A percentile compares a stretch with the other conserved stretches of the same genome.
Conservation (phyloP, 2,797 vertebrate species). For the Orientallactaga sibirica region DNA sequence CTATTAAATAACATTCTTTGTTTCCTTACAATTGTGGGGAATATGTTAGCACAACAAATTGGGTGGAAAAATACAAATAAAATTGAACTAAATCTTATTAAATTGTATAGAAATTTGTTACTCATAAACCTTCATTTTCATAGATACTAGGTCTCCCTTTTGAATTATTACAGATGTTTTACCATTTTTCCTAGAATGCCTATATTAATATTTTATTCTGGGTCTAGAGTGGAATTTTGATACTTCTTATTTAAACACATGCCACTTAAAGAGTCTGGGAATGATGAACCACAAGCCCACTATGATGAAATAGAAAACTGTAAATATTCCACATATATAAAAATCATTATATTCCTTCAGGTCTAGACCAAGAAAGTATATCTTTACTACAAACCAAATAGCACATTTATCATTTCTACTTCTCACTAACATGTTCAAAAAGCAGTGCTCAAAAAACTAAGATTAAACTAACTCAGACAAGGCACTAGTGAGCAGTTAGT, state of each 20-base stretch:
- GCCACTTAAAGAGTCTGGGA: not conserved
- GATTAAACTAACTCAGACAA: not conserved
- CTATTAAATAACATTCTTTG: not conserved
- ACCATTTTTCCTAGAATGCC: not conserved
- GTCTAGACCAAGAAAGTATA: not conserved
- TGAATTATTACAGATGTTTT: not conserved
- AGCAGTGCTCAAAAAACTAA: not conserved
- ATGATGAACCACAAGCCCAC: not conserved
- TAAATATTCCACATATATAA: too few relatives aligned
- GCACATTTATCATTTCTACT: not conserved
- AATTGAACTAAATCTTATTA: not conserved
- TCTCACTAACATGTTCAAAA: not conserved
- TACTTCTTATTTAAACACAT: not conserved
- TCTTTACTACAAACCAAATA: not conserved
- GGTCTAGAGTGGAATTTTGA: not conserved
- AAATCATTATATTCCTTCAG: not conserved
- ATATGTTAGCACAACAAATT: not conserved
- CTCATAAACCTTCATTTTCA: not conserved
- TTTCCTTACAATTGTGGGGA: not conserved
- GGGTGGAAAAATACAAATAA: not conserved
- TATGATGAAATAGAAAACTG: not conserved
- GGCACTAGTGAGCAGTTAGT: fast-evolving
- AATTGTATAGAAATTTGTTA: not conserved
- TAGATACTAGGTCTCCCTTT: not conserved
- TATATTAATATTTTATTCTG: not conserved